phyloP scores from a whole-genome alignment of 2,888 invertebrate species.

The Leptinotarsa tumamoca region DNA sequence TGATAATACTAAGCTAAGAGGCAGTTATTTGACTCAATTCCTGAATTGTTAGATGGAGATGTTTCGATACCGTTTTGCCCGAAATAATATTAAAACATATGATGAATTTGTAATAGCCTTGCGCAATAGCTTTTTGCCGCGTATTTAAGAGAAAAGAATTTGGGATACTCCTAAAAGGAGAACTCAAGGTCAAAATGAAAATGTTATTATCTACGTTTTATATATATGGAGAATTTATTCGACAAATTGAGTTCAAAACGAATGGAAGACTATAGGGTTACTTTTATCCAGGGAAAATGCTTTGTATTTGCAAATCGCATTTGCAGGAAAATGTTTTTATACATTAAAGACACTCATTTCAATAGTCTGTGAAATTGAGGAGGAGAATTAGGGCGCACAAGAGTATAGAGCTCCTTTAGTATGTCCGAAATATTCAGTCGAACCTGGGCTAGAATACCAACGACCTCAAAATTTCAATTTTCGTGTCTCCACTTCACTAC shows the following conservation, averaged over 20 bases:
- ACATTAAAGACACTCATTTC: background rate
- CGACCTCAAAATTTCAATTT: background rate
- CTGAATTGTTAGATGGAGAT: conserved; percentile 17
- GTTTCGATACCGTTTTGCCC: conserved; percentile 9
- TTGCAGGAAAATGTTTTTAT: conserved; percentile 9
- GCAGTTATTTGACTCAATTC: conserved; percentile 16
- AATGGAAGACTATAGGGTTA: background rate
- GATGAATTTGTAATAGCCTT: conserved; percentile 14
- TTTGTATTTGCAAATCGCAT: conserved; percentile 8
- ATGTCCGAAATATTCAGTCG: conserved; percentile 18
- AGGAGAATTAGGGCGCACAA: conserved; percentile 14
- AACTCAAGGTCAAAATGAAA: conserved; percentile 18
- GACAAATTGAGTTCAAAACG: background rate
- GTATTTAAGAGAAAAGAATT: conserved; percentile 5
- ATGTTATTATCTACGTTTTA: background rate
- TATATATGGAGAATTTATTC: too few species aligned
- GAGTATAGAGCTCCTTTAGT: conserved; percentile 17
- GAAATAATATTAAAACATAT: conserved; percentile 1
- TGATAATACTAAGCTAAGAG: background rate
- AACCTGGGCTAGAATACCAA: conserved; percentile 19
- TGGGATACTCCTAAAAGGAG: conserved; percentile 14
- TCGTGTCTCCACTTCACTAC: background rate
- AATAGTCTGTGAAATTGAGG: conserved; percentile 17
- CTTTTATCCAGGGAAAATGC: conserved; percentile 16
- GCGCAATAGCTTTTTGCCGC: conserved; percentile 12